Evolutionary conservation across 2,888 invertebrate genomes (phyloP).

Genomic region (Carterocephalus palaemon): DNA sequence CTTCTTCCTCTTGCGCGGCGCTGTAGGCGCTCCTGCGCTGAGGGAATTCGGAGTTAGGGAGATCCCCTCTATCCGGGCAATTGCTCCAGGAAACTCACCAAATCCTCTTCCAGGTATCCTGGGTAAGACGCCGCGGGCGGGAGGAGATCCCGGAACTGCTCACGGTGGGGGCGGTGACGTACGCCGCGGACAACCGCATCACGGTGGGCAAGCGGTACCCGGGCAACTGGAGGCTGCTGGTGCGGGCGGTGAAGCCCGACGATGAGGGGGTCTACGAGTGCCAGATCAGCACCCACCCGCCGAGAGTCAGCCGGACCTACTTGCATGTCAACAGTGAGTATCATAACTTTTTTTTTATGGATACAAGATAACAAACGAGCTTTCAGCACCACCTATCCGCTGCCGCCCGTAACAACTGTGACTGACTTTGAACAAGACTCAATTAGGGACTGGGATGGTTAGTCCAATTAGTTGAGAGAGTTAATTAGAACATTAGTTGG

Average conservation of each 20-base stretch:
- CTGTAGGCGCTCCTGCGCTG: no score
- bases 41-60: no score
- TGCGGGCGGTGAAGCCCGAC: constrained; percentile 82
- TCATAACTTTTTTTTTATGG: background rate
- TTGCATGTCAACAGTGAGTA: constrained; percentile 82
- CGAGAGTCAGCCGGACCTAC: constrained; percentile 82
- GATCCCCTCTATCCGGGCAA: no score
- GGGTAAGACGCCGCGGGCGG: constrained; percentile 81
- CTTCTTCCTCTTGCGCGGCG: no score
- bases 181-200: constrained; percentile 83
- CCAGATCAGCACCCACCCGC: constrained; percentile 85
- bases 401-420: no score
- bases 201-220: constrained; percentile 81
- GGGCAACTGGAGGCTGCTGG: constrained; percentile 81
- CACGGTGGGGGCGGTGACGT: constrained; percentile 83
- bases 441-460: no score
- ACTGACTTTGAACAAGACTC: no score
- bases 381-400: no score
- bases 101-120: constrained; percentile 76
- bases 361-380: no score
- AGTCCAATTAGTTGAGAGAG: no score
- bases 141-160: constrained; percentile 82
- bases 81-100: no score
- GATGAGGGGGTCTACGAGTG: constrained; percentile 85
- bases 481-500: no score